phyloP scores from a whole-genome alignment of 2,888 invertebrate species.

The Luperina testacea region DNA sequence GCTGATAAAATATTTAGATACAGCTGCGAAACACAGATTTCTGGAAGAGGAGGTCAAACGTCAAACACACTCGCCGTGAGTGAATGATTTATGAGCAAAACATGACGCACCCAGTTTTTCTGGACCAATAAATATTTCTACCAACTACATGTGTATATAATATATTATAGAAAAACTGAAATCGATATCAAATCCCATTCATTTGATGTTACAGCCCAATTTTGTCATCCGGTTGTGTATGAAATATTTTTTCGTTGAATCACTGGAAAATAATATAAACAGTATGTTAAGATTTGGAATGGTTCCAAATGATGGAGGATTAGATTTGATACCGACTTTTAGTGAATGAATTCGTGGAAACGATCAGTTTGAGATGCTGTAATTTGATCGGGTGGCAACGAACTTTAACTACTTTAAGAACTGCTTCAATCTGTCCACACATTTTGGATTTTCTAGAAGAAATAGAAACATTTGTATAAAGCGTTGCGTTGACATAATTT shows the following conservation, averaged over 20 bases:
- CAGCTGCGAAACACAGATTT: constrained; percentile 28
- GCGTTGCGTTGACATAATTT: background rate
- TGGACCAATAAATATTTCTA: constrained; percentile 35
- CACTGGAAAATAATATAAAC: constrained; percentile 48
- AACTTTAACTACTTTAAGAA: constrained; percentile 6
- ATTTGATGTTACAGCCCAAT: constrained; percentile 44
- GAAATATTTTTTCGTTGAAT: constrained; percentile 59
- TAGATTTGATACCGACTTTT: constrained; percentile 48
- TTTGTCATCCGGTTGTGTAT: constrained; percentile 51
- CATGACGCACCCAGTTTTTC: constrained; percentile 40
- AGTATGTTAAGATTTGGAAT: constrained; percentile 43
- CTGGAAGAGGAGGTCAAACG: constrained; percentile 13
- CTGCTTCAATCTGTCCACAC: background rate
- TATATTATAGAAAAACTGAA: constrained; percentile 26
- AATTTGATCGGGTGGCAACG: constrained; percentile 45
- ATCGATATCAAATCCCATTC: constrained; percentile 56
- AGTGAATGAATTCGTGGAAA: constrained; percentile 52
- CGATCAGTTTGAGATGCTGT: constrained; percentile 30
- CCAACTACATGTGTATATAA: background rate
- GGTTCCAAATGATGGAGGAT: constrained; percentile 41
- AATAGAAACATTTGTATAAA: background rate
- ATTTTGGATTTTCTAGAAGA: background rate
- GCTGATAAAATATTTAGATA: constrained; percentile 29
- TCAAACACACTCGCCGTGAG: background rate
- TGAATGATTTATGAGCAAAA: constrained; percentile 40